Conservation (phyloP, 1,140 invertebrate genomes). For the Zaprionus inermis region DNA sequence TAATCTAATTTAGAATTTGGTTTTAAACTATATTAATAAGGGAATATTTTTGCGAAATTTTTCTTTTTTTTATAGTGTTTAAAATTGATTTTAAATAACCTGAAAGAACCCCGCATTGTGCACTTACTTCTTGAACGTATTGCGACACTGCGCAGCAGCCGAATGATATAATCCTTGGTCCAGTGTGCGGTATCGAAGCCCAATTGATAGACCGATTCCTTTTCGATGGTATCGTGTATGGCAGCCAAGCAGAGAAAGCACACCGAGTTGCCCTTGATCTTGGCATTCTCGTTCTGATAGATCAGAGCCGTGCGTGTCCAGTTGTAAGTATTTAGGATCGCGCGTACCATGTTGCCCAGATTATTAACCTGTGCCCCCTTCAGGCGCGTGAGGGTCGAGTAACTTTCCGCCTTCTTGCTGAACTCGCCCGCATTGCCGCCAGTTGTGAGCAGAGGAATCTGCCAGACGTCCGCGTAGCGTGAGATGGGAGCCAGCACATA, state of each 20-base stretch:
- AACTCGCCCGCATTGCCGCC: slow-evolving; percentile 92
- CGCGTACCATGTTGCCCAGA: slow-evolving; percentile 89
- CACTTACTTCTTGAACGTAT: slow-evolving; percentile 92
- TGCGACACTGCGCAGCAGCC: slow-evolving; percentile 88
- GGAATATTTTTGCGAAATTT: too few relatives aligned
- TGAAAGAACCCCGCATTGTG: not conserved
- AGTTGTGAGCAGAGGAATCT: slow-evolving; percentile 93
- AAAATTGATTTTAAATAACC: too few relatives aligned
- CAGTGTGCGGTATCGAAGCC: slow-evolving; percentile 86
- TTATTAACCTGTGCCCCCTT: slow-evolving; percentile 91
- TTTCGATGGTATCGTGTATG: slow-evolving; percentile 85
- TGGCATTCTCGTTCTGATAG: slow-evolving; percentile 88
- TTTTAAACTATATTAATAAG: too few relatives aligned
- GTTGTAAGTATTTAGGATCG: slow-evolving; percentile 88
- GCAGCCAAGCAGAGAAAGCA: slow-evolving; percentile 89
- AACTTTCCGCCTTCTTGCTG: slow-evolving; percentile 84
- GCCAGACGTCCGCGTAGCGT: slow-evolving; percentile 94
- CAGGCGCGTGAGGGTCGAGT: slow-evolving; percentile 92
- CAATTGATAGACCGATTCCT: slow-evolving; percentile 85
- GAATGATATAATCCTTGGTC: slow-evolving; percentile 85
- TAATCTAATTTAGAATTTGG: too few relatives aligned
- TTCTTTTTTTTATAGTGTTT: too few relatives aligned
- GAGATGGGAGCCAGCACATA: slow-evolving; percentile 96
- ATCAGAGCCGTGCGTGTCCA: slow-evolving; percentile 89
- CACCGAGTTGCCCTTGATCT: slow-evolving; percentile 87